Evolutionary conservation across 1,140 invertebrate species (phyloP).

Genomic region (Cephus cinctus): DNA sequence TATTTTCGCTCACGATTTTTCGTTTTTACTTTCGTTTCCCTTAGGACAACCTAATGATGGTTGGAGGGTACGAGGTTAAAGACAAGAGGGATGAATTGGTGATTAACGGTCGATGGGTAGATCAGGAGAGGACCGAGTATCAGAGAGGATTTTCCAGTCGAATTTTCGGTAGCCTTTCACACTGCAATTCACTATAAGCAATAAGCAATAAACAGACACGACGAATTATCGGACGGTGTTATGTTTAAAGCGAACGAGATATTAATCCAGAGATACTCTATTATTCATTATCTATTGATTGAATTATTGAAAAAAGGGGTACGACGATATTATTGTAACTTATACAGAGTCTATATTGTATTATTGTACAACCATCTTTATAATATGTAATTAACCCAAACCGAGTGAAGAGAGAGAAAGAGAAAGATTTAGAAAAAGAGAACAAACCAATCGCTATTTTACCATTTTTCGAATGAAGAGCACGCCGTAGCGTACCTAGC

Average conservation of each 20-base stretch:
- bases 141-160: too few species aligned
- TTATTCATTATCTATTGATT: slow-evolving; percentile 31
- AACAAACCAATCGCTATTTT: slow-evolving; percentile 40
- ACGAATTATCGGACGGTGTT: slow-evolving; percentile 17
- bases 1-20: too few species aligned
- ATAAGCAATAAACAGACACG: slow-evolving; percentile 47
- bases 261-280: slow-evolving; percentile 27
- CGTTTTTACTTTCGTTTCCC: too few species aligned
- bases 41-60: too few species aligned
- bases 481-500: too few species aligned
- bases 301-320: slow-evolving; percentile 21
- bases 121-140: too few species aligned
- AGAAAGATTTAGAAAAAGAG: too few species aligned
- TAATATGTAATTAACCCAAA: slow-evolving; percentile 37
- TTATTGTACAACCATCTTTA: slow-evolving; percentile 46
- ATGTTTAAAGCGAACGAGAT: slow-evolving; percentile 16
- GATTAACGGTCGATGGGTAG: too few species aligned
- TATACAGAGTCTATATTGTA: slow-evolving; percentile 52
- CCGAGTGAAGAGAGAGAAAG: slow-evolving; percentile 14
- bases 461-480: slow-evolving; percentile 34
- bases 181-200: slow-evolving; percentile 36
- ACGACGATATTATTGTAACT: slow-evolving; percentile 48
- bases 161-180: too few species aligned
- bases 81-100: too few species aligned
- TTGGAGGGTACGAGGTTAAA: too few species aligned